Evolutionary conservation across 2,888 invertebrate species (phyloP).

Genomic region (Scaptomyza tumidula): DNA sequence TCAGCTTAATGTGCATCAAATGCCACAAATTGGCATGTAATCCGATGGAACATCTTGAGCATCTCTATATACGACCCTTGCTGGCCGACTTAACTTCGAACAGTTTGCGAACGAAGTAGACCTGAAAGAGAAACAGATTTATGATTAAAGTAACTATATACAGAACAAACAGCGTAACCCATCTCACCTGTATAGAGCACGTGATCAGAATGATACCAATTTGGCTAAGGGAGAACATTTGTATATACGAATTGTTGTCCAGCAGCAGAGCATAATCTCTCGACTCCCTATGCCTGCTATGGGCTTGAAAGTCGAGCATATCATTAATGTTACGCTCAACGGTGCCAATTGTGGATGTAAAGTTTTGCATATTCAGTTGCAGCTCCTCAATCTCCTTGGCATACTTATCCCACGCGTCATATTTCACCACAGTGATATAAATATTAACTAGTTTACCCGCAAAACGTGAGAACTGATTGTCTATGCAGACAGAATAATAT

Average conservation of each 20-base stretch:
- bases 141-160: too few species aligned
- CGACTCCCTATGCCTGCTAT: slow-evolving; percentile 91
- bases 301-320: slow-evolving; percentile 93
- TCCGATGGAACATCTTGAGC: not conserved
- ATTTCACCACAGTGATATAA: slow-evolving; percentile 95
- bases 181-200: slow-evolving; percentile 88
- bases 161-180: not conserved
- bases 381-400: slow-evolving; percentile 94
- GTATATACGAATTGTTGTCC: slow-evolving; percentile 94
- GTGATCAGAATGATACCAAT: slow-evolving; percentile 92
- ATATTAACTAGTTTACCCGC: slow-evolving; percentile 95
- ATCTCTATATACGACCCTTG: slow-evolving; percentile 83
- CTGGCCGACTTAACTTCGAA: slow-evolving; percentile 91
- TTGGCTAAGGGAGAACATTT: slow-evolving; percentile 94
- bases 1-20: slow-evolving; percentile 15
- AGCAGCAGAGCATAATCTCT: slow-evolving; percentile 92
- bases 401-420: slow-evolving; percentile 97
- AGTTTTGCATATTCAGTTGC: slow-evolving; percentile 94
- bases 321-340: slow-evolving; percentile 94
- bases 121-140: slow-evolving; percentile 86
- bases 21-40: not conserved
- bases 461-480: slow-evolving; percentile 96
- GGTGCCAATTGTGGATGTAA: slow-evolving; percentile 90
- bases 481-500: slow-evolving; percentile 95
- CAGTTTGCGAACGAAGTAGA: slow-evolving; percentile 94